phyloP scores from a whole-genome alignment of 2,797 vertebrate genomes.

The Siniperca undulata region DNA sequence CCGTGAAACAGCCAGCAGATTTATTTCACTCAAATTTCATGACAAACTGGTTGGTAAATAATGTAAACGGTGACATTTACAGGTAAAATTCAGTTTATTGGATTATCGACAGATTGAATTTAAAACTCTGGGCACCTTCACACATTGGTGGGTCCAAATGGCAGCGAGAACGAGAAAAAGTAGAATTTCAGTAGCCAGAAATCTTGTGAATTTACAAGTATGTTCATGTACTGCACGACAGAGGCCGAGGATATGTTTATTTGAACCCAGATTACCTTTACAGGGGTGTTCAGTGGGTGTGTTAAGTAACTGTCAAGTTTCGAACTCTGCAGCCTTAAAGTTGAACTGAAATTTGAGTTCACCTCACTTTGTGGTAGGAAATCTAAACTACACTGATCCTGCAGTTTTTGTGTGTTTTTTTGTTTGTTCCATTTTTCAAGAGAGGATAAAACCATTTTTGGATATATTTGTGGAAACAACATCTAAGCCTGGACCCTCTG shows the following conservation, averaged over 20 bases:
- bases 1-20: background rate
- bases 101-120: conserved; percentile 20
- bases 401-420: background rate
- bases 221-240: background rate
- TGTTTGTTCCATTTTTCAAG: background rate
- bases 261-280: conserved; percentile 11
- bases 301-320: too few species aligned
- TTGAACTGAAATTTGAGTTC: background rate
- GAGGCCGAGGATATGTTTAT: background rate
- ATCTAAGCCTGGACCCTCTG: background rate
- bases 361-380: background rate
- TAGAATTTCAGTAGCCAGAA: background rate
- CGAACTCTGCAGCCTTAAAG: background rate
- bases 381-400: background rate
- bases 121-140: background rate
- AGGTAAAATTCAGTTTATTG: background rate
- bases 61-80: conserved; percentile 7
- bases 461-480: background rate
- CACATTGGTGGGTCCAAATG: background rate
- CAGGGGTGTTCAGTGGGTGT: too few species aligned
- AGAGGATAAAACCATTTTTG: background rate
- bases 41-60: conserved; percentile 34
- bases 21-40: background rate
- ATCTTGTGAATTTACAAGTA: background rate
- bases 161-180: background rate